phyloP scores from a whole-genome alignment of 2,888 invertebrate species.

The Aromia moschata region DNA sequence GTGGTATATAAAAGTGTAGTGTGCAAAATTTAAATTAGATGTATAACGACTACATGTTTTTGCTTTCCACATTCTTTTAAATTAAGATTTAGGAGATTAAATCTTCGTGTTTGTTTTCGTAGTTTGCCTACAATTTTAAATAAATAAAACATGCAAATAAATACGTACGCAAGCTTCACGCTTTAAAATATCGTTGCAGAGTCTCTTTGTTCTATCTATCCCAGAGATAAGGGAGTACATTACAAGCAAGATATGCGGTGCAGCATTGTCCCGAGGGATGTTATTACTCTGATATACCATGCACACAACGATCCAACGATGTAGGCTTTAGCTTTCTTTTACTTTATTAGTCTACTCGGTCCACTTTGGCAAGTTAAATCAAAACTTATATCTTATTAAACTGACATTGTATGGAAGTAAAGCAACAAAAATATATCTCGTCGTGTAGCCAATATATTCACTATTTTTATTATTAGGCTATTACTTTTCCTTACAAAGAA shows the following conservation, averaged over 20 bases:
- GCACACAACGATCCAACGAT: slow-evolving; percentile 6
- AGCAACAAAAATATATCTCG: not conserved
- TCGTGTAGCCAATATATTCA: not conserved
- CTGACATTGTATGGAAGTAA: not conserved
- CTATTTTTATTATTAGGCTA: not conserved
- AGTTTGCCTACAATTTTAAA: no score
- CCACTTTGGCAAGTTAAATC: slow-evolving; percentile 16
- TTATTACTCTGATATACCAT: slow-evolving; percentile 12
- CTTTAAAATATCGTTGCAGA: slow-evolving; percentile 7
- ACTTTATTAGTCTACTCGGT: slow-evolving; percentile 17
- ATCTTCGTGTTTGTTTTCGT: no score
- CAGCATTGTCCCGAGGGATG: slow-evolving; percentile 26
- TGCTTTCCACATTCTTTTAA: no score
- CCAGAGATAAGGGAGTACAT: slow-evolving; percentile 17
- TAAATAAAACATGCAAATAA: no score
- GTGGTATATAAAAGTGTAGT: no score
- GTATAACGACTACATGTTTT: no score
- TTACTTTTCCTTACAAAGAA: not conserved
- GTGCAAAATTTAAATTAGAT: no score
- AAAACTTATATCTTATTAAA: not conserved
- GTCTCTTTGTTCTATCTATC: slow-evolving; percentile 7
- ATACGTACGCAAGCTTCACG: no score
- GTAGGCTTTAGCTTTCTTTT: slow-evolving; percentile 17
- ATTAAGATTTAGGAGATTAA: no score
- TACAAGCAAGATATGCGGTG: slow-evolving; percentile 23